A percentile compares a stretch with the other conserved stretches of the same genome.
phyloP scores from a whole-genome alignment of 2,797 vertebrate species.

The Lacerta viridis region DNA sequence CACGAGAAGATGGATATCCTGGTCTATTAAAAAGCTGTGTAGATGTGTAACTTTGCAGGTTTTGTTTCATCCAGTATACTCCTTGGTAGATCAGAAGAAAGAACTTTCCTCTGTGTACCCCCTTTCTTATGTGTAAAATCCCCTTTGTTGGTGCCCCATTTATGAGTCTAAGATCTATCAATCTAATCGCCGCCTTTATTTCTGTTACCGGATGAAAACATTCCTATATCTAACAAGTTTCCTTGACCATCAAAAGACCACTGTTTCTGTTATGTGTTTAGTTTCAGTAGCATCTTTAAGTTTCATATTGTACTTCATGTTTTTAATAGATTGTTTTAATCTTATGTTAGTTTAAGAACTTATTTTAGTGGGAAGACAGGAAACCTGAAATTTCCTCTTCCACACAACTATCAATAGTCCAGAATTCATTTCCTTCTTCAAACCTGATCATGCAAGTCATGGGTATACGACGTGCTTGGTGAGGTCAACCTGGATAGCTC shows the following conservation, averaged over 20 bases:
- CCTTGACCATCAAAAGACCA: neutral
- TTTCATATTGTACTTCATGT: neutral
- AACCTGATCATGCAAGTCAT: neutral
- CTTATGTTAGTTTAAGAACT: neutral
- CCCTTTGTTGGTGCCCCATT: neutral
- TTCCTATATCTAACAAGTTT: neutral
- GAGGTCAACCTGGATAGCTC: neutral
- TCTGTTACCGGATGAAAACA: neutral
- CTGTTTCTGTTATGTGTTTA: neutral
- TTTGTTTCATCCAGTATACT: neutral
- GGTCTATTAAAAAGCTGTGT: no score
- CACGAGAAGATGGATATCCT: neutral
- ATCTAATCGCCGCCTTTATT: neutral
- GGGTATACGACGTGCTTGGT: neutral
- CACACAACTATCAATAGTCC: neutral
- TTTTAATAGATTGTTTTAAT: neutral
- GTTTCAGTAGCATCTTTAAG: neutral
- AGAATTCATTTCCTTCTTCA: neutral
- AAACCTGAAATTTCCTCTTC: neutral
- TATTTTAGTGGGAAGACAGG: neutral
- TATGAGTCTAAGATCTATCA: neutral
- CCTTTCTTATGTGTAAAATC: neutral
- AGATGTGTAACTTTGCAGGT: neutral
- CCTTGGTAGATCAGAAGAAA: slow-evolving; percentile 1
- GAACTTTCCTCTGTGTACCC: neutral